A percentile compares a stretch with the other conserved stretches of the same genome.
These are phyloP conservation scores for Xylophagus ater DNA, from an alignment of 2,888 invertebrate species.

Conservation along the genomic window DNA sequence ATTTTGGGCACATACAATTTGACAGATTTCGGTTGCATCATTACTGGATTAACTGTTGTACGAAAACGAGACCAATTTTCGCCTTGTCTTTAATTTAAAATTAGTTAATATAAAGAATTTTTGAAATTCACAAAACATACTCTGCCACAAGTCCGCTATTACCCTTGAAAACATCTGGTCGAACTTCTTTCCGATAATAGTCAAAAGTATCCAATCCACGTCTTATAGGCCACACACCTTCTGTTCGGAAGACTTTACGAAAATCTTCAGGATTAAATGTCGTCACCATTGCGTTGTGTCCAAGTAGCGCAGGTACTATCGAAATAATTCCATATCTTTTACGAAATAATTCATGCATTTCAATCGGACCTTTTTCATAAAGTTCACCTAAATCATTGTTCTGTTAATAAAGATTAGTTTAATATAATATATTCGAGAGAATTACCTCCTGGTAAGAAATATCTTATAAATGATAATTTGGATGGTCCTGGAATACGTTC, in stretches of 20 bases:
- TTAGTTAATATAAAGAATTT: too few species aligned
- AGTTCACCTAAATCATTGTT: constrained; percentile 25
- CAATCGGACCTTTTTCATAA: constrained; percentile 24
- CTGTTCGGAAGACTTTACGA: constrained; percentile 36
- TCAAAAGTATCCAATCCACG: constrained; percentile 36
- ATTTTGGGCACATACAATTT: constrained; percentile 43
- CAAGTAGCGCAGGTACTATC: constrained; percentile 36
- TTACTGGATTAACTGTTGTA: constrained; percentile 52
- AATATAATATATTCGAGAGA: too few species aligned
- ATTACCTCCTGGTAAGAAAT: constrained; percentile 31
- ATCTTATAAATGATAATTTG: constrained; percentile 19
- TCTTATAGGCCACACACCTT: constrained; percentile 42
- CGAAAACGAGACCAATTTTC: constrained; percentile 55
- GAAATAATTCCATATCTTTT: constrained; percentile 37
- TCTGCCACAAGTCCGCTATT: constrained; percentile 30
- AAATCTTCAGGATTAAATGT: constrained; percentile 45
- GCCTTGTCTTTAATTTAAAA: constrained; percentile 47
- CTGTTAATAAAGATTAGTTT: too few species aligned
- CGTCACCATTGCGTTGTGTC: constrained; percentile 33
- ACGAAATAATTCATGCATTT: constrained; percentile 25
- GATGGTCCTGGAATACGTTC: constrained; percentile 27
- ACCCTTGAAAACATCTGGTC: constrained; percentile 35
- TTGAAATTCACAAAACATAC: constrained; percentile 19
- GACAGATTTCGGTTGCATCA: constrained; percentile 50
- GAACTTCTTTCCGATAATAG: constrained; percentile 35